A percentile compares a stretch with the other conserved stretches of the same genome.
Conservation (phyloP, 2,797 vertebrate genomes). For the Streptopelia turtur region DNA sequence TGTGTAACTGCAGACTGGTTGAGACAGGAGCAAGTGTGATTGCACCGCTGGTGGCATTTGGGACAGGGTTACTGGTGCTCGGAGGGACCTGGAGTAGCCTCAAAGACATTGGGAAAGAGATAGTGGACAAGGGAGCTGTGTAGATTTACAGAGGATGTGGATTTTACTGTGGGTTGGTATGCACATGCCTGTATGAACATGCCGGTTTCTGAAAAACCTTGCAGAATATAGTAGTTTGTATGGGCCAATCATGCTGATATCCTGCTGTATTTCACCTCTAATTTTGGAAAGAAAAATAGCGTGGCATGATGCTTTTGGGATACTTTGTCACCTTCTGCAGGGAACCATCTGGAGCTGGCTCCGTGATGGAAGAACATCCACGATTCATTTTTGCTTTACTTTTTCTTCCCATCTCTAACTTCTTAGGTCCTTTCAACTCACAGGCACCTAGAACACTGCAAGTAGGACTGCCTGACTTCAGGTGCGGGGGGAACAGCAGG, state of each 20-base stretch:
- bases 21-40: background rate
- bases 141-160: background rate
- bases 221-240: background rate
- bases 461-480: background rate
- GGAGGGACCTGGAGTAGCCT: background rate
- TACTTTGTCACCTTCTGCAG: background rate
- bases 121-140: background rate
- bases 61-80: background rate
- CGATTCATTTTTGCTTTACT: background rate
- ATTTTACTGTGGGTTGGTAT: background rate
- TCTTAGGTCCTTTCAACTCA: background rate
- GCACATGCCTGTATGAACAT: background rate
- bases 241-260: background rate
- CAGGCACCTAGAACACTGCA: background rate
- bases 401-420: background rate
- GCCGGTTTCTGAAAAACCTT: background rate
- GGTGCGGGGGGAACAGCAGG: background rate
- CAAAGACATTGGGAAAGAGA: background rate
- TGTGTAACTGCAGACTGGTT: background rate
- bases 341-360: background rate
- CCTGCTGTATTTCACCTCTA: background rate
- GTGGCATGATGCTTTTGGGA: background rate
- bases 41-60: background rate
- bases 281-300: background rate
- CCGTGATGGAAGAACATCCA: background rate